A percentile compares a stretch with the other conserved stretches of the same genome.
Evolutionary conservation across 2,888 invertebrate genomes (phyloP).

Genomic region (Limnephilus auricula): DNA sequence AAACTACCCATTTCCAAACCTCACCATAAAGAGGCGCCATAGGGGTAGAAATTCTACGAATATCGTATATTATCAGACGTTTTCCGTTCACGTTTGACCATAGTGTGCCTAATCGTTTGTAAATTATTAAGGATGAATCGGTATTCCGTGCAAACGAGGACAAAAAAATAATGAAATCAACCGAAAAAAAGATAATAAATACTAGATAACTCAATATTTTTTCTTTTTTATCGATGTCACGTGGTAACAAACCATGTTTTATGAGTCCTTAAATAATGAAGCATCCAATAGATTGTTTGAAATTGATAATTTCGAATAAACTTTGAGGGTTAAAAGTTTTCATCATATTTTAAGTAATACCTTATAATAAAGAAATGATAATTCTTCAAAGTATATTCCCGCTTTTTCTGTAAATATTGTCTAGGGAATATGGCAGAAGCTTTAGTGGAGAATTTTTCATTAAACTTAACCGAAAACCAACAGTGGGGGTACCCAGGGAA

Average conservation of each 20-base stretch:
- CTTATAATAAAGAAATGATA: background rate
- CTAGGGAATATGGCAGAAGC: background rate
- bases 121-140: background rate
- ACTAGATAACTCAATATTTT: background rate
- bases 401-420: background rate
- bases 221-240: background rate
- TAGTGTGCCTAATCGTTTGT: background rate
- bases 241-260: background rate
- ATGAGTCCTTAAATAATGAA: background rate
- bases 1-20: background rate
- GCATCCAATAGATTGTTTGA: background rate
- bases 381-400: background rate
- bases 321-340: background rate
- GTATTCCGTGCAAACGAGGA: background rate
- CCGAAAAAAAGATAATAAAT: background rate
- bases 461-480: constrained; percentile 2
- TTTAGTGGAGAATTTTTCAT: constrained; percentile 2
- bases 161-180: background rate
- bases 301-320: background rate
- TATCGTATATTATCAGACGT: background rate
- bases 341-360: background rate
- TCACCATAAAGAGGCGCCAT: constrained; percentile 8
- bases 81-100: background rate
- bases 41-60: background rate
- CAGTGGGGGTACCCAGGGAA: background rate